Evolutionary conservation across 2,797 vertebrate genomes (phyloP), one percentile per base, ranked within the genome.

Genomic region (Sylvia borin): DNA sequence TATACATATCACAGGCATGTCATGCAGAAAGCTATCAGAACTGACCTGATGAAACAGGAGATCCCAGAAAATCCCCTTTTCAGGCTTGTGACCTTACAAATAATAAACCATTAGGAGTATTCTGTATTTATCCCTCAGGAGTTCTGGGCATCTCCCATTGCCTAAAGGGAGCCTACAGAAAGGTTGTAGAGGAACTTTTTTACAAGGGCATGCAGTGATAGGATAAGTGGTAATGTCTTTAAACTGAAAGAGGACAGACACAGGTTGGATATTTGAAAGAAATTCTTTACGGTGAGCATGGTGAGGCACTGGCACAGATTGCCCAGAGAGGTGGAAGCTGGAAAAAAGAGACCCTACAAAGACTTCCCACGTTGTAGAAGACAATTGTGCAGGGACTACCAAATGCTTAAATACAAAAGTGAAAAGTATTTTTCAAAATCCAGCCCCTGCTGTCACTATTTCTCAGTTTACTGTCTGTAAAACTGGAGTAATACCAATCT

Each of bases 381-480:
- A 43, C 16, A 32, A 16, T 16, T 57, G 26, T 53, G 29, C 13
- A 62, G 26, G 57, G 40, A 55, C 32, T 26, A 66, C 17, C 19
- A 48, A 60, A 72, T 19, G n/a, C 70, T 89, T 86, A 57, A 75
- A 51, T 22, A 32, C 3, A 13, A 34, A 66, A 64, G 29, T n/a
- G 32, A 90, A 75, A 80, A 96, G 12, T 47, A 48, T 34, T n/a
- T 87, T 66, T 42, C 22, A 67, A 91, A 96, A 43, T 76, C 64
- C 1, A 2, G 55, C 45, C 21, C 38, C 45, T 65, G 54, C 25
- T 79, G 24, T 61, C 66, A 36, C 22, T 36, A 16, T 72, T 84
- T 85, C 86, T 64, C 67, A 40, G 61, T 85, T 67, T 40, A 40
- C 20, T 54, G 21, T 38, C 80, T 68, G 10, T 53, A 92, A 64